Evolutionary conservation across 1,140 invertebrate species (phyloP).

Genomic region (Colletes latitarsis): DNA sequence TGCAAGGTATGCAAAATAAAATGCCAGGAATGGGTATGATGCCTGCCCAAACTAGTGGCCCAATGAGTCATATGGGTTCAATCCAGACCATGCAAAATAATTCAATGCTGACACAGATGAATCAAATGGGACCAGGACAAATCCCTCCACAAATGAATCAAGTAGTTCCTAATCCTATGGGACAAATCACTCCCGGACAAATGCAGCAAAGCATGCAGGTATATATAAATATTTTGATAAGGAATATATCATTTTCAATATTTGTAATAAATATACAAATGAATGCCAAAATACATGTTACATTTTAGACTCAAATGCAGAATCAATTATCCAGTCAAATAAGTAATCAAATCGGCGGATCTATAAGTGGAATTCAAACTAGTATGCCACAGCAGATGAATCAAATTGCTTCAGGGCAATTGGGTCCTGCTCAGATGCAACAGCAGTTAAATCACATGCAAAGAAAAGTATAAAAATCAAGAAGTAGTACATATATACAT

Average conservation of each 20-base stretch:
- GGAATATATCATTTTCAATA: background rate
- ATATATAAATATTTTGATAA: slow-evolving; percentile 8
- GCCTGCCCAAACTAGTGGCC: slow-evolving; percentile 73
- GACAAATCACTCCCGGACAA: slow-evolving; percentile 72
- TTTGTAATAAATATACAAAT: slow-evolving; percentile 1
- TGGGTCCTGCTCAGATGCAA: slow-evolving; percentile 82
- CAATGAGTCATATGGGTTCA: slow-evolving; percentile 76
- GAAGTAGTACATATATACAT: background rate
- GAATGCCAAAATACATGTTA: background rate
- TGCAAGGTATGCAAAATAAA: slow-evolving; percentile 84
- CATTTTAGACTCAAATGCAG: slow-evolving; percentile 76
- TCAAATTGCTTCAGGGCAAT: slow-evolving; percentile 81
- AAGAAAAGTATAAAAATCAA: slow-evolving; percentile 69
- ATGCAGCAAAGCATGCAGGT: slow-evolving; percentile 79
- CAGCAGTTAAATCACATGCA: slow-evolving; percentile 82
- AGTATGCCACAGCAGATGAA: slow-evolving; percentile 77
- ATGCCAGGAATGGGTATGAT: slow-evolving; percentile 80
- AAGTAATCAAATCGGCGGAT: slow-evolving; percentile 76
- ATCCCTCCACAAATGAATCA: slow-evolving; percentile 77
- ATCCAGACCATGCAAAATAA: slow-evolving; percentile 77
- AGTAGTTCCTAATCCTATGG: slow-evolving; percentile 74
- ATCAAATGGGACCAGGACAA: slow-evolving; percentile 75
- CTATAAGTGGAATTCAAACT: slow-evolving; percentile 77
- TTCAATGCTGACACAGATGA: slow-evolving; percentile 78
- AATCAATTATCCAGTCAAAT: slow-evolving; percentile 82